Evolutionary conservation across 2,888 invertebrate genomes (phyloP), one percentile per base, ranked within the genome.

Genomic region (Lepidochitona cinerea): DNA sequence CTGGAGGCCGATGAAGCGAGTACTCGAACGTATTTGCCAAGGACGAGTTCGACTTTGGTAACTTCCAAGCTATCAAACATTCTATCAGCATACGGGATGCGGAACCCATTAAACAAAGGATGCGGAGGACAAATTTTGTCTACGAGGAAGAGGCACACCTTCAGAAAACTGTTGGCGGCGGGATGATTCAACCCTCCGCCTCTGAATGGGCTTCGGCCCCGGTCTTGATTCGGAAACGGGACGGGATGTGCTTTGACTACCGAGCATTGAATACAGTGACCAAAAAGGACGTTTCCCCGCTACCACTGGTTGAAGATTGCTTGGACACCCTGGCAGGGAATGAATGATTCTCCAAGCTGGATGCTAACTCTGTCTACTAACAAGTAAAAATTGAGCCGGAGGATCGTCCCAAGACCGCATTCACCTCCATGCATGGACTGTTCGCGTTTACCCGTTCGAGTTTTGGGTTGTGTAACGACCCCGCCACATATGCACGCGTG

Each of bases 301-400:
- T 79, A 35, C 77, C 77, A 5, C 41, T 76, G 23, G 67, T 73
- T n/a, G 77, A 75, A n/a, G 76, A 73, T n/a, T 79, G 78, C 53
- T 49, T 78, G 29, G 78, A 78, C 41, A 74, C 70, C 41, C 64
- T 78, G 14, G 76, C 53, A n/a, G n/a, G n/a, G n/a, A n/a, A n/a
- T n/a, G n/a, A n/a, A n/a, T n/a, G n/a, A n/a, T n/a, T n/a, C n/a
- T 72, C 74, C 5, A 80, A 79, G 52, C 37, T 79, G 23, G 79
- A 81, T 65, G 78, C 79, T 18, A 81, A 78, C 49, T 75, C 75
- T 37, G 81, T 78, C 1, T 81, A 79, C 41, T 81, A 72, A 74
- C 81, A 81, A 37, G 70, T 79, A 0, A 68, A 23, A 18, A 74
- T 81, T 54, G 29, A 33, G 14, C 36, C 26, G 18, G n/a, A 52